Evolutionary conservation across 2,888 invertebrate species (phyloP), one percentile per base, ranked within the genome.

Genomic region (Anticlea derivata): DNA sequence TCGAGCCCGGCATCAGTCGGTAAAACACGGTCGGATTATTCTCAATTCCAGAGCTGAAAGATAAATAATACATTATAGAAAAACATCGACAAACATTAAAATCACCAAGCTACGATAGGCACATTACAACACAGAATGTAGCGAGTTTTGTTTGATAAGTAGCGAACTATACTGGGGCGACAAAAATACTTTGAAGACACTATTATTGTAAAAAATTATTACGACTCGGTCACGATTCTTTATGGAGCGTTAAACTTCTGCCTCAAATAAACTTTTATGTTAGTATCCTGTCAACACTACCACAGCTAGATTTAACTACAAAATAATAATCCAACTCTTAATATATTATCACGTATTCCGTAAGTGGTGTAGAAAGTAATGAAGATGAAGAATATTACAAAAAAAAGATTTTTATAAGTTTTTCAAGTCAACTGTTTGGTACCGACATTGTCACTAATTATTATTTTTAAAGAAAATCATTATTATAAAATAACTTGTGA

Each of bases 11-110:
- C 96, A 98, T 98, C 79, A 98, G 91, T 57, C 96, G 96, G 91
- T 98, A 98, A 92, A 97, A 98, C 68, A 98, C 98, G 68, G 97
- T 97, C 51, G 98, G 98, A 89, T 97, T 98, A 88, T 97, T 97
- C 83, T 97, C 97, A 86, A 98, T 98, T 66, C 98, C 98, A 81
- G 98, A 98, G 92, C 98, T 97, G 94, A 83, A 89, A 79, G 56
- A 75, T 52, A 70, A n/a, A 73, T 31, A 67, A 68, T 24, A 66
- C 58, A 61, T 68, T 83, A 70, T 63, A 78, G 63, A 52, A 68
- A 52, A 50, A 56, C 41, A 54, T 57, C 53, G 47, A 40, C 57
- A 34, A 51, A 46, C 38, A 51, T 10, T 50, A 60, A 54, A 49
- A 26, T 34, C 38, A 50, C 33, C 33, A 49, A 50, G 38, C 51